Percentiles rank a stretch among this genome's conserved stretches.
Evolutionary conservation across 1,140 invertebrate species (phyloP).

Genomic region (Rhynchophorus ferrugineus): DNA sequence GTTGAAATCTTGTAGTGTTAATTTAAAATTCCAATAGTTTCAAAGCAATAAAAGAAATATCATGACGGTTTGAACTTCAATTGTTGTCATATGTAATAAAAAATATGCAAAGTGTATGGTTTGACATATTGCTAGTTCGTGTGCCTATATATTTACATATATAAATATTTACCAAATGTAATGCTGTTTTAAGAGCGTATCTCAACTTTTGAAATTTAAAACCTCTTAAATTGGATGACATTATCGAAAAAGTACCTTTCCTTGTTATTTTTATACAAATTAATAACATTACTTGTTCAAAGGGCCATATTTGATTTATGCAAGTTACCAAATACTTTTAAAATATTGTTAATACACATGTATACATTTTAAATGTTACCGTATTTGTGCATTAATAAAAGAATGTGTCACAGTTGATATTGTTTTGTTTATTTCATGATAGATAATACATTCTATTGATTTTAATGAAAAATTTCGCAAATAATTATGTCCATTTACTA

Average conservation of each 20-base stretch:
- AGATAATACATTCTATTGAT: too few species aligned
- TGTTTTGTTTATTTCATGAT: not conserved
- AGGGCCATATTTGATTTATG: slow-evolving; percentile 30
- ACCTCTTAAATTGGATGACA: not conserved
- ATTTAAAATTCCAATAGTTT: slow-evolving; percentile 1
- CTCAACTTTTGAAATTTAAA: not conserved
- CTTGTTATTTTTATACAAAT: not conserved
- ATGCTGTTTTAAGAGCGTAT: not conserved
- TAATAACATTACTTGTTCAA: not conserved
- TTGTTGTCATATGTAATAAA: not conserved
- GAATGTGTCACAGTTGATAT: slow-evolving; percentile 31
- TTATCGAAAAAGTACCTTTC: not conserved
- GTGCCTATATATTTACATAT: not conserved
- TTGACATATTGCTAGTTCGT: not conserved
- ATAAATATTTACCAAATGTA: not conserved
- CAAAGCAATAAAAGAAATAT: slow-evolving; percentile 3
- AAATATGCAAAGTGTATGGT: not conserved
- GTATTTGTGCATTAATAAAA: slow-evolving; percentile 43
- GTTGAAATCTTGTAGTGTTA: slow-evolving; percentile 4
- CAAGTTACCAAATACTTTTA: slow-evolving; percentile 36
- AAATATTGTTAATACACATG: slow-evolving; percentile 41
- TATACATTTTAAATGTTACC: slow-evolving; percentile 43
- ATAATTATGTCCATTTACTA: too few species aligned
- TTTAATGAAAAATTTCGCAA: too few species aligned
- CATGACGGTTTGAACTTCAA: not conserved